phyloP scores from a whole-genome alignment of 2,888 invertebrate species.

The Keiferia lycopersicella region DNA sequence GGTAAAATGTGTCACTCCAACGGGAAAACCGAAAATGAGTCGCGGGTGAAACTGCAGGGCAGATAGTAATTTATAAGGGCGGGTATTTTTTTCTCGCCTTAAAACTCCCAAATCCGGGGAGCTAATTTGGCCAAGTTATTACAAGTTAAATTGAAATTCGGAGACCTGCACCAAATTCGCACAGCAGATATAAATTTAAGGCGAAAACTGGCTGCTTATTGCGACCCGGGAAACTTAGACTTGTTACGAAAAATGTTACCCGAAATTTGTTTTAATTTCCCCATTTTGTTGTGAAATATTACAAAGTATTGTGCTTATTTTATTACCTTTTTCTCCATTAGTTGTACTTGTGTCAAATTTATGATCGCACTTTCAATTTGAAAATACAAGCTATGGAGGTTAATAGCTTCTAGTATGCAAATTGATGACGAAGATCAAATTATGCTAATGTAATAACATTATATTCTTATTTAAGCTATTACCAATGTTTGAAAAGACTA shows the following conservation, averaged over 20 bases:
- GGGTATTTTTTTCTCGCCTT: not conserved
- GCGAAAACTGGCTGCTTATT: slow-evolving; percentile 40
- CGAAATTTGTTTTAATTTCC: slow-evolving; percentile 40
- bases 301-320: not conserved
- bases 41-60: no score
- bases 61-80: not conserved
- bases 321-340: not conserved
- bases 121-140: slow-evolving; percentile 68
- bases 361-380: not conserved
- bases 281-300: slow-evolving; percentile 18
- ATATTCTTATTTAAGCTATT: no score
- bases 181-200: slow-evolving; percentile 44
- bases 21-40: no score
- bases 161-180: slow-evolving; percentile 49
- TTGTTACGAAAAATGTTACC: slow-evolving; percentile 36
- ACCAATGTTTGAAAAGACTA: no score
- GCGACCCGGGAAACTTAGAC: slow-evolving; percentile 34
- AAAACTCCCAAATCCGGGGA: slow-evolving; percentile 39
- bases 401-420: no score
- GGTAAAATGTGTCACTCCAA: no score
- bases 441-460: not conserved
- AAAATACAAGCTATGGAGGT: not conserved
- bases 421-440: not conserved
- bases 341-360: not conserved
- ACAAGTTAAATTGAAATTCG: slow-evolving; percentile 74